phyloP scores from a whole-genome alignment of 2,113 vertebrate genomes.

The Chrysemys picta region DNA sequence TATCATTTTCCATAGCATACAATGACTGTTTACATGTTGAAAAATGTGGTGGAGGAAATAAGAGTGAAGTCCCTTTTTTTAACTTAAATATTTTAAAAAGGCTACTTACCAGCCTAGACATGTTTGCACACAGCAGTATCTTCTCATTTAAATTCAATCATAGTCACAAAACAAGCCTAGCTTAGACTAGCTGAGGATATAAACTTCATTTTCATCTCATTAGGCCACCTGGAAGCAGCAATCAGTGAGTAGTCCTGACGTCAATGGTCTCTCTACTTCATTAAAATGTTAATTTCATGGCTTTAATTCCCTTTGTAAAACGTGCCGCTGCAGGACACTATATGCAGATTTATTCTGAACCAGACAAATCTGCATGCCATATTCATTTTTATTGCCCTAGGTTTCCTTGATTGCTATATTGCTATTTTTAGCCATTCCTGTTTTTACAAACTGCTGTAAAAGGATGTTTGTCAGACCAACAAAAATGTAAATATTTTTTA shows the following conservation, averaged over 20 bases:
- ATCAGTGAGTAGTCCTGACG: conserved; percentile 78
- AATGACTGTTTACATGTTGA: not conserved
- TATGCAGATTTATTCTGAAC: conserved; percentile 77
- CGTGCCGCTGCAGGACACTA: conserved; percentile 70
- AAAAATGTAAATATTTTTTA: conserved; percentile 74
- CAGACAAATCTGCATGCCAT: conserved; percentile 69
- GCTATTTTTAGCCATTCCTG: conserved; percentile 74
- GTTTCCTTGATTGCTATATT: conserved; percentile 43
- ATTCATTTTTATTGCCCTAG: conserved; percentile 73
- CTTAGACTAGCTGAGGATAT: conserved; percentile 80
- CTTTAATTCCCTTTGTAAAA: conserved; percentile 82
- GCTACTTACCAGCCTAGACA: conserved; percentile 77
- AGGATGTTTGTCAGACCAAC: conserved; percentile 67
- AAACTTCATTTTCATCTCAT: conserved; percentile 86
- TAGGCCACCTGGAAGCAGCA: conserved; percentile 84
- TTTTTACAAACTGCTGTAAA: conserved; percentile 70
- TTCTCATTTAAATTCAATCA: conserved; percentile 85
- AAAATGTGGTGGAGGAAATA: conserved; percentile 22
- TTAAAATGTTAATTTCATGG: conserved; percentile 86
- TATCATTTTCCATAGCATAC: conserved; percentile 2
- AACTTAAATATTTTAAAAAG: conserved; percentile 67
- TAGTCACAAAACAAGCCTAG: conserved; percentile 78
- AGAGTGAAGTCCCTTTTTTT: conserved; percentile 31
- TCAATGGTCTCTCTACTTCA: conserved; percentile 82
- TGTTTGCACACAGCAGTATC: conserved; percentile 84